These are phyloP conservation scores for Urocynchramus pylzowi DNA, from an alignment of 2,113 vertebrate genomes.

Conservation along the genomic window DNA sequence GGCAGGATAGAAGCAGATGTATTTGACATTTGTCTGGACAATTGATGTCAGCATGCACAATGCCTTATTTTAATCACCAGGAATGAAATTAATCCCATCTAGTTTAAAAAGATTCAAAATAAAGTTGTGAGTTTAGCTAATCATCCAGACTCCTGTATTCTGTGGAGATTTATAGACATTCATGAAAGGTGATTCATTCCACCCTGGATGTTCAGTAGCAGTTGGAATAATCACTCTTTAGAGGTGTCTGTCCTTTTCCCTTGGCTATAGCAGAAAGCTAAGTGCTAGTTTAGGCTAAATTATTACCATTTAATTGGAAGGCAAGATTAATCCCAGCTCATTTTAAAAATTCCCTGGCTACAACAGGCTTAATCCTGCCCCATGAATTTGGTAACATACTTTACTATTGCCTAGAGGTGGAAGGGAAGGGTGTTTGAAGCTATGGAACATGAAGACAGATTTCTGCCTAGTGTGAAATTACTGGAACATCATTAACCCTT, in stretches of 20 bases:
- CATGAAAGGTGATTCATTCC: neutral
- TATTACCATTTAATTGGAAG: constrained; percentile 29
- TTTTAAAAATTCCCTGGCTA: neutral
- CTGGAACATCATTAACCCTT: neutral
- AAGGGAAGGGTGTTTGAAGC: neutral
- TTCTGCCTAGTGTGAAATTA: neutral
- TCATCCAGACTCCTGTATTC: neutral
- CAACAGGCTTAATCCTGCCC: neutral
- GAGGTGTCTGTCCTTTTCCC: neutral
- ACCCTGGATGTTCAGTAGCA: neutral
- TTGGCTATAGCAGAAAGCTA: neutral
- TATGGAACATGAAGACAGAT: neutral
- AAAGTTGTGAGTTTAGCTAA: neutral
- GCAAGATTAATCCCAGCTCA: neutral
- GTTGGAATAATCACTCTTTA: constrained; percentile 4
- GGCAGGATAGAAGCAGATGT: neutral
- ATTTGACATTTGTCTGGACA: neutral
- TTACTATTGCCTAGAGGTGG: neutral
- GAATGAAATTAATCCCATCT: neutral
- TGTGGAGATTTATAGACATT: neutral
- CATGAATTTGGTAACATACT: neutral
- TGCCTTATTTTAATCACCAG: neutral
- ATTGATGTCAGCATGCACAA: neutral
- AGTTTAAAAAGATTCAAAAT: neutral
- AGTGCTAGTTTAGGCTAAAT: neutral